These are phyloP conservation scores for Lacerta bilineata DNA, from an alignment of 2,797 vertebrate genomes.

Conservation along the genomic window DNA sequence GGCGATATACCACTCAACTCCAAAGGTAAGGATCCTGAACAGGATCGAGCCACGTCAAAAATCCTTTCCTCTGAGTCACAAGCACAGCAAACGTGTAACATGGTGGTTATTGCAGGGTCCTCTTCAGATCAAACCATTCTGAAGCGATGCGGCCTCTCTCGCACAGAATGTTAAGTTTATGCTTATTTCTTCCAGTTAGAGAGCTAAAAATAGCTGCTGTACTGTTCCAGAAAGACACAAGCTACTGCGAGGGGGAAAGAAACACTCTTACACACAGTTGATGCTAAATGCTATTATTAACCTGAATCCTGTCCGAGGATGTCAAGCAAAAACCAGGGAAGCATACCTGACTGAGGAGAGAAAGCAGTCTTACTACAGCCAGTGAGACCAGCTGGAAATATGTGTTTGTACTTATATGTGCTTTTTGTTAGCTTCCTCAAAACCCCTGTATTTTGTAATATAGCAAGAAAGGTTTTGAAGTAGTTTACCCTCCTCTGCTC, in stretches of 20 bases:
- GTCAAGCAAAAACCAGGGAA: constrained; percentile 41
- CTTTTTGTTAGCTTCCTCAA: constrained; percentile 27
- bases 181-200: constrained; percentile 12
- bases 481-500: constrained; percentile 38
- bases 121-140: not conserved
- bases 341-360: constrained; percentile 50
- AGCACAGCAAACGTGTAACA: not conserved
- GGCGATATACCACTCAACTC: not conserved
- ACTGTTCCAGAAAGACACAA: constrained; percentile 46
- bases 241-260: not conserved
- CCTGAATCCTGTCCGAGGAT: constrained; percentile 37
- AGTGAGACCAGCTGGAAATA: constrained; percentile 27
- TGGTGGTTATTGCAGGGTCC: not conserved
- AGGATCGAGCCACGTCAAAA: not conserved
- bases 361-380: constrained; percentile 30
- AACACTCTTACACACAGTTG: constrained; percentile 18
- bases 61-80: too few species aligned
- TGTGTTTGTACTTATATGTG: constrained; percentile 30
- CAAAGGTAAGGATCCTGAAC: not conserved
- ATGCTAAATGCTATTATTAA: constrained; percentile 38
- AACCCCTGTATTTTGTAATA: constrained; percentile 46
- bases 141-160: not conserved
- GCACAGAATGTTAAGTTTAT: constrained; percentile 11
- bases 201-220: not conserved
- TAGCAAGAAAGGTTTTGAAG: constrained; percentile 21